Evolutionary conservation across 1,140 invertebrate genomes (phyloP), one percentile per base, ranked within the genome.

Genomic region (Listronotus bonariensis): DNA sequence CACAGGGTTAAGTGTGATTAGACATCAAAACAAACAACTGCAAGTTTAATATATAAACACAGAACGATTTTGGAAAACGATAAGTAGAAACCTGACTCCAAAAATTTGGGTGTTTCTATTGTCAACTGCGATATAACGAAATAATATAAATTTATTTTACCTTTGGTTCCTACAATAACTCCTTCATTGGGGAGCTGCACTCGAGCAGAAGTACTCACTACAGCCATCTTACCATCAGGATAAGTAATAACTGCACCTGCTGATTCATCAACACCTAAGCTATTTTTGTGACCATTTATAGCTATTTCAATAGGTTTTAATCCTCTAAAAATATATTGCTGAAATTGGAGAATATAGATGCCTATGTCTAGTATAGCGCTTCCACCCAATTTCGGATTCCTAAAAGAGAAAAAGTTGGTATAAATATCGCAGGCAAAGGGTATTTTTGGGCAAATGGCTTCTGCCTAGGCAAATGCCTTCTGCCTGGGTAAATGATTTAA

Each of bases 311-410:
- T 80, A 6, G 89, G 88, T 60, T 84, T 82, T 63, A 86, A 81
- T 12, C 87, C 84, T 64, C 85, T 81, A 72, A 88, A 93, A n/a
- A 91, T 81, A 65, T 87, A 85, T 67, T 85, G 85, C 0, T 86
- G 85, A 17, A 91, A 86, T 74, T 96, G 92, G 12, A 96, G 77
- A 6, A 81, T 77, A 74, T 97, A 97, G 18, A 95, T 82, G 0
- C 93, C 95, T 43, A 96, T 79, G 76, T 95, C 92, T 17, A 96
- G 78, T 20, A 92, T 78, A 0, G 88, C 87, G 6, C 93, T 91
- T 11, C 93, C 93, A 2, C 92, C 93, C 3, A 92, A 67, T 34
- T 76, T 60, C 49, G 69, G 68, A 1, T 65, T 53, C 34, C 72
- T 75, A 49, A 0, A 70, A 64, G 46, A 26, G 20, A 26, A 1